Evolutionary conservation across 2,888 invertebrate genomes (phyloP).

Genomic region (Subacronicta megacephala): DNA sequence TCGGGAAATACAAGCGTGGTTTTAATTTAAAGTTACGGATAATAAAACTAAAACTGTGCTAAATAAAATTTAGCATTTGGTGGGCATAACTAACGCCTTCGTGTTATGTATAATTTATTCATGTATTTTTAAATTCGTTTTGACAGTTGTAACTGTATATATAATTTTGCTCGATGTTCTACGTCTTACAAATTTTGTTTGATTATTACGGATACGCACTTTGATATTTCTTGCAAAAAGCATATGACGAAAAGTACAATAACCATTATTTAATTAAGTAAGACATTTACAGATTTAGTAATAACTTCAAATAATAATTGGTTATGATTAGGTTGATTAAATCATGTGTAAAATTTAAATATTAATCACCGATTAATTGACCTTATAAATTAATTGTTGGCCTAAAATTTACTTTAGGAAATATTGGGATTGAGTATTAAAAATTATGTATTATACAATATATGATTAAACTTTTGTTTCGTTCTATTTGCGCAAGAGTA

Average conservation of each 20-base stretch:
- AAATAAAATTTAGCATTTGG: too few relatives aligned
- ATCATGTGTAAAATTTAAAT: too few relatives aligned
- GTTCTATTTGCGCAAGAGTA: conserved; percentile 16
- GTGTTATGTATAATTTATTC: too few relatives aligned
- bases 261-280: too few relatives aligned
- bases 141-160: conserved; percentile 2
- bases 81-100: too few relatives aligned
- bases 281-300: too few relatives aligned
- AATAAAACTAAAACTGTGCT: too few relatives aligned
- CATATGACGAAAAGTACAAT: too few relatives aligned
- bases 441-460: background rate
- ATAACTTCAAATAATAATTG: too few relatives aligned
- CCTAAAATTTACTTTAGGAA: background rate
- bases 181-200: conserved; percentile 6
- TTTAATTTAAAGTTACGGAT: too few relatives aligned
- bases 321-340: too few relatives aligned
- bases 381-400: background rate
- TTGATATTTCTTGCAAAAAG: background rate
- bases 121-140: background rate
- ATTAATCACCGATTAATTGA: background rate
- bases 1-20: too few relatives aligned
- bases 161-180: conserved; percentile 25
- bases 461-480: background rate
- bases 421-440: background rate
- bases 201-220: conserved; percentile 12